A percentile compares a stretch with the other conserved stretches of the same genome.
These are phyloP conservation scores for Ascaphus truei DNA, from an alignment of 2,113 vertebrate genomes.

Conservation along the genomic window DNA sequence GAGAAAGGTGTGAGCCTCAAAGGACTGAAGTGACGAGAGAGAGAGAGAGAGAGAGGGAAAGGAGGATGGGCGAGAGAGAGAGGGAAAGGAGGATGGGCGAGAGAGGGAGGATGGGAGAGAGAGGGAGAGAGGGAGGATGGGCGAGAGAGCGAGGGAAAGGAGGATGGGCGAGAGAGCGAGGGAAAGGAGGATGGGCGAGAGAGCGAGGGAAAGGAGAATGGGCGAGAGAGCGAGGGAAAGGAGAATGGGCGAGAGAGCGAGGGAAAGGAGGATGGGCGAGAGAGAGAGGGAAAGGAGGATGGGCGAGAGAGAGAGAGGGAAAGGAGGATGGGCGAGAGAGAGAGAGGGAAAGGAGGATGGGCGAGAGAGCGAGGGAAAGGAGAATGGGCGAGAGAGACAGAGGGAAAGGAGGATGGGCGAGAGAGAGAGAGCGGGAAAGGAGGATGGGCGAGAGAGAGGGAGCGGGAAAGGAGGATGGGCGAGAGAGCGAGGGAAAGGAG, in stretches of 20 bases:
- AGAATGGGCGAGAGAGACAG: too few relatives aligned
- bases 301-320: not conserved
- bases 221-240: not conserved
- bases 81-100: not conserved
- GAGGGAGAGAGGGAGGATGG: not conserved
- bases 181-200: too few relatives aligned
- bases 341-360: not conserved
- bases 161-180: not conserved
- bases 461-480: not conserved
- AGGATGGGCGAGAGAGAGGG: not conserved
- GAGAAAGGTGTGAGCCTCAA: fast-evolving
- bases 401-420: not conserved
- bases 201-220: not conserved
- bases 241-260: not conserved
- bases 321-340: not conserved
- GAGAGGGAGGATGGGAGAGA: not conserved
- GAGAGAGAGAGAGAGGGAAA: too few relatives aligned
- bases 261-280: not conserved
- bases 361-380: too few relatives aligned
- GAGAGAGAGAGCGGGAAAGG: not conserved
- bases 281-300: not conserved
- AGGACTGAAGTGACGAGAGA: not conserved
- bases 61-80: not conserved
- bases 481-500: too few relatives aligned
- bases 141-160: not conserved